A percentile compares a stretch with the other conserved stretches of the same genome.
Conservation (phyloP, 2,797 vertebrate species). For the Phyllotis vaccarum region DNA sequence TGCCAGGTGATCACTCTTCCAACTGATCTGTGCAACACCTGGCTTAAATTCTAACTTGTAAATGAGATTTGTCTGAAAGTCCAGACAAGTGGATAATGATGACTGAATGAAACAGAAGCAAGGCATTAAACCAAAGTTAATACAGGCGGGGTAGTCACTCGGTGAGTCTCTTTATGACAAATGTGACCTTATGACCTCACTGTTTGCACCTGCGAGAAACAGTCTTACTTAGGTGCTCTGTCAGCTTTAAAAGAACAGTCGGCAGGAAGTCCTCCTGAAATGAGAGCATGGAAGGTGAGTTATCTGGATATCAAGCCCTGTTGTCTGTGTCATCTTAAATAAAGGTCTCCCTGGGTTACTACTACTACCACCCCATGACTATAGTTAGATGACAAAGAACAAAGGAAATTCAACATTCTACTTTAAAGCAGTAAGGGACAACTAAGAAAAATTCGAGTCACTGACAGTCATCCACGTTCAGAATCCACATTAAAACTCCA, state of each 20-base stretch:
- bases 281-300: slow-evolving; percentile 25
- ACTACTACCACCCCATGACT: neutral
- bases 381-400: slow-evolving; percentile 12
- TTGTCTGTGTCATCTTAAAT: neutral
- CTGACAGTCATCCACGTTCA: slow-evolving; percentile 10
- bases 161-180: slow-evolving; percentile 7
- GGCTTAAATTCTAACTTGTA: neutral
- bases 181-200: neutral
- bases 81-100: neutral
- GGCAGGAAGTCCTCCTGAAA: slow-evolving; percentile 55
- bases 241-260: neutral
- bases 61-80: neutral
- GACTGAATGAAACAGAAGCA: slow-evolving; percentile 38
- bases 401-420: slow-evolving; percentile 58
- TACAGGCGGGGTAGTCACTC: neutral
- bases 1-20: neutral
- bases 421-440: slow-evolving; percentile 15
- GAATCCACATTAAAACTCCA: slow-evolving; percentile 56
- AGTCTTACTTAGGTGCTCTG: slow-evolving; percentile 48
- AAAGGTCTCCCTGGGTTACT: neutral
- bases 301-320: neutral
- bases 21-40: neutral
- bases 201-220: slow-evolving; percentile 59
- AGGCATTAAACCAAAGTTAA: slow-evolving; percentile 29
- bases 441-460: slow-evolving; percentile 24